phyloP scores from a whole-genome alignment of 2,113 vertebrate species.

The Nannobrachium achirus region DNA sequence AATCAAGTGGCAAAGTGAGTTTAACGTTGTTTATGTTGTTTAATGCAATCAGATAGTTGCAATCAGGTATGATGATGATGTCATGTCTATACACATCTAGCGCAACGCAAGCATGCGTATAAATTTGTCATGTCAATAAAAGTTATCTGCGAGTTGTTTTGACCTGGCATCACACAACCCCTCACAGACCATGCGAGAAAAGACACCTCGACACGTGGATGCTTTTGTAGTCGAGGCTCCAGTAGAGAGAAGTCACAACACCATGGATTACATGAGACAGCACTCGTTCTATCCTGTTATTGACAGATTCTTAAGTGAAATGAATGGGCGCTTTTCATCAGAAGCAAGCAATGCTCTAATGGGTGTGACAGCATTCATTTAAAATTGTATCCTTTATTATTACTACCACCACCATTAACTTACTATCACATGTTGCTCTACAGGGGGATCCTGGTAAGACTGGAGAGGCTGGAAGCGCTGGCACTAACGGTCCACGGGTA shows the following conservation, averaged over 20 bases:
- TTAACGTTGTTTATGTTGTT: too few relatives aligned
- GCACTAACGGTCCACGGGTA: constrained; percentile 90
- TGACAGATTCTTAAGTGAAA: constrained; percentile 18
- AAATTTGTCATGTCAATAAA: too few relatives aligned
- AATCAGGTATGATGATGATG: too few relatives aligned
- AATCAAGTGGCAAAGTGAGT: too few relatives aligned
- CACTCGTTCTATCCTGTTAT: constrained; percentile 30
- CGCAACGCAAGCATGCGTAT: too few relatives aligned
- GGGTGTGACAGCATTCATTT: constrained; percentile 16
- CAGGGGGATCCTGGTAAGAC: constrained; percentile 95
- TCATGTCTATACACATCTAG: too few relatives aligned
- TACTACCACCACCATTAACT: too few relatives aligned
- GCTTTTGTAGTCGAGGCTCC: constrained; percentile 23
- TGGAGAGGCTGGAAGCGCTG: constrained; percentile 90
- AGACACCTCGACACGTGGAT: constrained; percentile 14
- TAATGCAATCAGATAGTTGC: too few relatives aligned
- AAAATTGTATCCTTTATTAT: too few relatives aligned
- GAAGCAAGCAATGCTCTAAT: constrained; percentile 16
- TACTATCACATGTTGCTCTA: background rate
- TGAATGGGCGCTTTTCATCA: constrained; percentile 6
- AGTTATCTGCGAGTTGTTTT: too few relatives aligned
- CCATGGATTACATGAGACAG: constrained; percentile 15
- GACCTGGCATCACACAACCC: too few relatives aligned
- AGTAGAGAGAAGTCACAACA: background rate
- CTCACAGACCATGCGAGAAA: constrained; percentile 19